Evolutionary conservation across 2,113 vertebrate genomes (phyloP).

Genomic region (Chloroceryle aenea): DNA sequence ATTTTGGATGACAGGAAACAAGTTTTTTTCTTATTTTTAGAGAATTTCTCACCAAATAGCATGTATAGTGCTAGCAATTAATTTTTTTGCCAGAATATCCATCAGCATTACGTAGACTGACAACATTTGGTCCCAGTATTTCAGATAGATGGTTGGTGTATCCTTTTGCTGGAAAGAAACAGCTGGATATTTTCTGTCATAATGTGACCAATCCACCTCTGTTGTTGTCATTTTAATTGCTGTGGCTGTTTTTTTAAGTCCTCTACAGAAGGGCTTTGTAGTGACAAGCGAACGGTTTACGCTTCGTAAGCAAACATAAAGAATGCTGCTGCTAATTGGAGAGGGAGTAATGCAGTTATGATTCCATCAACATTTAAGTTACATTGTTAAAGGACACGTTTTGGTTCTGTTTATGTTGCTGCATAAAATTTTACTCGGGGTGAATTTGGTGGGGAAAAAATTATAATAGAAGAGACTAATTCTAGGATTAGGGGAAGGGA

Average conservation of each 20-base stretch:
- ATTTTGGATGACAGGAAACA: not conserved
- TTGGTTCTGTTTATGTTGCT: constrained; percentile 3
- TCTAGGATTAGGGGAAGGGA: not conserved
- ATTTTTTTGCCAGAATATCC: not conserved
- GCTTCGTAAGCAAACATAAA: constrained; percentile 65
- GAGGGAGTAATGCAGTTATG: constrained; percentile 53
- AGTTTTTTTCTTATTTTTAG: not conserved
- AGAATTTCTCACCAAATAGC: not conserved
- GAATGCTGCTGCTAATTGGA: constrained; percentile 61
- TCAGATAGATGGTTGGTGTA: not conserved
- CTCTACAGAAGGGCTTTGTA: constrained; percentile 70
- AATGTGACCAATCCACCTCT: constrained; percentile 61
- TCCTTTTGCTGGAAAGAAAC: not conserved
- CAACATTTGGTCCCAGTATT: not conserved
- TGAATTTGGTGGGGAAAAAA: constrained; percentile 1
- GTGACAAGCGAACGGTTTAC: constrained; percentile 47
- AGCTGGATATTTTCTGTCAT: constrained; percentile 46
- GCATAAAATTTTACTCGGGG: not conserved
- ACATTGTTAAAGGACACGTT: constrained; percentile 9
- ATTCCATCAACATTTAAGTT: constrained; percentile 61
- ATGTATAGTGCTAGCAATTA: not conserved
- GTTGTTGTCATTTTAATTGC: constrained; percentile 68
- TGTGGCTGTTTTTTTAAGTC: constrained; percentile 53
- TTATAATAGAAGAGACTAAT: not conserved
- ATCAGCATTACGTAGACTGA: not conserved